These are phyloP conservation scores for Dipodomys ordii DNA, from an alignment of 2,113 vertebrate species.

Conservation along the genomic window DNA sequence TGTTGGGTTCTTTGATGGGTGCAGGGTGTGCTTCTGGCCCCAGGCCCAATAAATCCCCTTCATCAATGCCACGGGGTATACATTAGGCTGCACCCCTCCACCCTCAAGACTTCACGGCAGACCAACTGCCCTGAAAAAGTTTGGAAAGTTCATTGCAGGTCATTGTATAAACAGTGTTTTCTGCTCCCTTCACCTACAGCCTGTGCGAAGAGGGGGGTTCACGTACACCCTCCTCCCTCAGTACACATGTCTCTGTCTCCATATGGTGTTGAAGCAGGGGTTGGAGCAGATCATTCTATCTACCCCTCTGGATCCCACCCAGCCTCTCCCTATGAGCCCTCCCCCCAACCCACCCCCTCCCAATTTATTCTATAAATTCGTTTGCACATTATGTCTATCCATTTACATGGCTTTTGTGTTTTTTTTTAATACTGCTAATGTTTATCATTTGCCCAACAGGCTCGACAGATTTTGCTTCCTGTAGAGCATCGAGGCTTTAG, in stretches of 20 bases:
- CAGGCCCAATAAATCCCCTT: not conserved
- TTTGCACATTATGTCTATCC: conserved; percentile 78
- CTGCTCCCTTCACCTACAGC: not conserved
- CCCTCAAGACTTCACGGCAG: not conserved
- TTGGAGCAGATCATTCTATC: conserved; percentile 4
- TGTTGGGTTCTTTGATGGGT: not conserved
- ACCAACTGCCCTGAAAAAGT: conserved; percentile 66
- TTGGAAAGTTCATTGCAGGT: conserved; percentile 73
- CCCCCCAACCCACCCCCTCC: conserved; percentile 24
- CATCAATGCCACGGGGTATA: fast-evolving
- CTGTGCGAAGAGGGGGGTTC: conserved; percentile 36
- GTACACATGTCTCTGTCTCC: conserved; percentile 46
- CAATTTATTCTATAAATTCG: conserved; percentile 80
- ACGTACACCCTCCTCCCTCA: not conserved
- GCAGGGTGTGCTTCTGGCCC: not conserved
- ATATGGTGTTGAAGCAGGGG: conserved; percentile 68
- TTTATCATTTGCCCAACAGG: conserved; percentile 93
- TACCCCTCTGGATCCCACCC: conserved; percentile 46
- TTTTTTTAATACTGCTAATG: conserved; percentile 88
- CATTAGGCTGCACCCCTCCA: fast-evolving
- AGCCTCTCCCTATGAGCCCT: conserved; percentile 32
- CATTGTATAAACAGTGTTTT: not conserved
- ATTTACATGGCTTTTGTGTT: conserved; percentile 85
- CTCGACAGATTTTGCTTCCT: conserved; percentile 92
- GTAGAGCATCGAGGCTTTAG: conserved; percentile 92